Percentiles rank a stretch among this genome's conserved stretches.
These are phyloP conservation scores for Pseudococcus longispinus DNA, from an alignment of 2,888 invertebrate species.

Conservation along the genomic window DNA sequence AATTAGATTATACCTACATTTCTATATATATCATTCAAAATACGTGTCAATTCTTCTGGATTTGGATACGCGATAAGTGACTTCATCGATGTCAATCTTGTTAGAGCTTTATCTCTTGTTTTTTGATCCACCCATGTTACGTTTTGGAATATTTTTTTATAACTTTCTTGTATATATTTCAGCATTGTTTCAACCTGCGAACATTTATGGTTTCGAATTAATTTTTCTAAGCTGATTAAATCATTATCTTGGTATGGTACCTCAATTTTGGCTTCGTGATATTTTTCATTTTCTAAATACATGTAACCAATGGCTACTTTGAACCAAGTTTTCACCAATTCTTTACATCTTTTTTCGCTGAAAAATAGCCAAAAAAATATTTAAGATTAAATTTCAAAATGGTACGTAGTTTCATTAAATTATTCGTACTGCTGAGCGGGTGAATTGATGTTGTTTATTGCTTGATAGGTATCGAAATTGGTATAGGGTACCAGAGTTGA, in stretches of 20 bases:
- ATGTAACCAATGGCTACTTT: background rate
- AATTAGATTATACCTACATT: constrained; percentile 72
- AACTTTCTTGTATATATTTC: constrained; percentile 75
- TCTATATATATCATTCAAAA: constrained; percentile 75
- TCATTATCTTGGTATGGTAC: background rate
- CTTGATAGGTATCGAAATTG: background rate
- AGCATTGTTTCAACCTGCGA: constrained; percentile 76
- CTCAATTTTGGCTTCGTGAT: constrained; percentile 32
- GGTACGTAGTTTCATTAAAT: background rate
- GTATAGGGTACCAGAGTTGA: background rate
- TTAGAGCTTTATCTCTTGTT: constrained; percentile 73
- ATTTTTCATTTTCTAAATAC: background rate
- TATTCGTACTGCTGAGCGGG: background rate
- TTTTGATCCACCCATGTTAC: constrained; percentile 82
- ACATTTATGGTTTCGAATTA: too few relatives aligned
- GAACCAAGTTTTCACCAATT: too few relatives aligned
- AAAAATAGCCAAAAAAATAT: background rate
- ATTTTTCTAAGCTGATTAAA: too few relatives aligned
- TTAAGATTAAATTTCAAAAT: background rate
- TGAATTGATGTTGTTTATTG: background rate
- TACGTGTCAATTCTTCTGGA: constrained; percentile 73
- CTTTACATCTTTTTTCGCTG: background rate
- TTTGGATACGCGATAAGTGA: constrained; percentile 83
- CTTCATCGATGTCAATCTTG: constrained; percentile 75
- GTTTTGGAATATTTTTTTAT: constrained; percentile 72